phyloP scores from a whole-genome alignment of 2,113 vertebrate genomes.

The Ophiodon elongatus region DNA sequence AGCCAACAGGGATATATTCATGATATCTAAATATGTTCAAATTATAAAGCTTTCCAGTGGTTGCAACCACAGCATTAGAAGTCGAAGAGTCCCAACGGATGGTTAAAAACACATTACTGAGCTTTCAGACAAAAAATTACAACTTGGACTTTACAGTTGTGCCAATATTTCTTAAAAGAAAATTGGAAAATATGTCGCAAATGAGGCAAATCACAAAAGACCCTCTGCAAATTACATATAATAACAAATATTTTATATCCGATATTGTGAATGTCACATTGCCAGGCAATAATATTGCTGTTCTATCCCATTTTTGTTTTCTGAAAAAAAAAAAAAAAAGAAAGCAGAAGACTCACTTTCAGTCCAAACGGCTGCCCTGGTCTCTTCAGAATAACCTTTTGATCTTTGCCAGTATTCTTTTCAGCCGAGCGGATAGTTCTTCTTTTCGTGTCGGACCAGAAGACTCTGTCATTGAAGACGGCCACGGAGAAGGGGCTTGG shows the following conservation, averaged over 20 bases:
- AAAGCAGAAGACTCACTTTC: constrained; percentile 80
- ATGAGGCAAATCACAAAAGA: background rate
- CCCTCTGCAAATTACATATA: no score
- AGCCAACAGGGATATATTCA: background rate
- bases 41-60: background rate
- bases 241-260: background rate
- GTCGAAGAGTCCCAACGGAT: background rate
- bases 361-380: constrained; percentile 89
- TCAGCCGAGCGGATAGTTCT: constrained; percentile 87
- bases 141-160: no score
- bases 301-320: background rate
- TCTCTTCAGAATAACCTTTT: constrained; percentile 87
- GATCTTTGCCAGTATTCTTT: constrained; percentile 90
- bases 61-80: background rate
- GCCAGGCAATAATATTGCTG: background rate
- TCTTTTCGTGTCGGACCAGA: constrained; percentile 91
- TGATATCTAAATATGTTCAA: background rate
- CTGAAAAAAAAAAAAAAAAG: no score
- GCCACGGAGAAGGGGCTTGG: constrained; percentile 88
- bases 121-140: no score
- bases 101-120: no score
- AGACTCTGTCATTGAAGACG: constrained; percentile 89
- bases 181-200: no score
- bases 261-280: background rate
- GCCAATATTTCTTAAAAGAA: no score